Conservation (phyloP, 2,797 vertebrate genomes). For the Phrynocephalus guinanensis region DNA sequence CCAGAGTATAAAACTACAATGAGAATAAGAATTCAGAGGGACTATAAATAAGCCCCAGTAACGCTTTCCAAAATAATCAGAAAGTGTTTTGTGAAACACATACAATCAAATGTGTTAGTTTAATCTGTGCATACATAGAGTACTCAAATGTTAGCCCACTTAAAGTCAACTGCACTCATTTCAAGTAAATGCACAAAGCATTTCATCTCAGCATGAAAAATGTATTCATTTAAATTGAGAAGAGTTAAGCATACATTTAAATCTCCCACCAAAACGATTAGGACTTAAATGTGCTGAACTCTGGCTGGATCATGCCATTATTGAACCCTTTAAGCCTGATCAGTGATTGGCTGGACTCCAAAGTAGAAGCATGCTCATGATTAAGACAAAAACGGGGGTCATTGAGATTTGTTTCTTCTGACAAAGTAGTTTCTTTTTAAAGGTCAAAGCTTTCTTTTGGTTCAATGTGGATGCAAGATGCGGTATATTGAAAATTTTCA, state of each 20-base stretch:
- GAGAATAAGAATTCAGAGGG: too few species aligned
- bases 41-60: too few species aligned
- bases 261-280: not conserved
- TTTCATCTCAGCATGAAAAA: not conserved
- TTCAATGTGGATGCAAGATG: not conserved
- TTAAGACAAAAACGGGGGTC: not conserved
- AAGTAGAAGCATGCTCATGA: not conserved
- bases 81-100: not conserved
- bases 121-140: not conserved
- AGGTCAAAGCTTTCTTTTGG: not conserved
- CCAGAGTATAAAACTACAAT: too few species aligned
- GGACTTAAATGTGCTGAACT: not conserved
- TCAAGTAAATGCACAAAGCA: constrained; percentile 15
- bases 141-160: not conserved
- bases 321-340: not conserved
- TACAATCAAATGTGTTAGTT: too few species aligned
- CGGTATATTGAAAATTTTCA: not conserved
- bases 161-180: not conserved
- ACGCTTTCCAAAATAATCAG: constrained; percentile 5
- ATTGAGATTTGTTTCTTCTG: constrained; percentile 25
- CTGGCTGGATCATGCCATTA: not conserved
- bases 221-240: not conserved
- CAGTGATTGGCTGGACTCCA: not conserved
- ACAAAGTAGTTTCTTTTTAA: not conserved
- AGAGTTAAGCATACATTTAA: not conserved